Conservation (phyloP, 2,797 vertebrate species). For the Peromyscus eremicus region DNA sequence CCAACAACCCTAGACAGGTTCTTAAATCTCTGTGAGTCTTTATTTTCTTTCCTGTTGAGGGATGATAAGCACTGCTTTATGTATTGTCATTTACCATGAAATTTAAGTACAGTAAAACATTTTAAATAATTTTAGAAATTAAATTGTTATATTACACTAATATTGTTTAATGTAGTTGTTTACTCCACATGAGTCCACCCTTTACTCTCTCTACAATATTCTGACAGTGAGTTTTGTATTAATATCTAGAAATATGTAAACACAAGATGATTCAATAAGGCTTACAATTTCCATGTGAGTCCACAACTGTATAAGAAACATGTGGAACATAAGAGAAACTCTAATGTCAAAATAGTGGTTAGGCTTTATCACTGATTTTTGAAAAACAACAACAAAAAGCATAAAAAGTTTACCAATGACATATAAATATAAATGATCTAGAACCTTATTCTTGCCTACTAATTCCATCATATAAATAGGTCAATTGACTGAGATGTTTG, state of each 20-base stretch:
- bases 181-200: background rate
- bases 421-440: background rate
- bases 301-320: background rate
- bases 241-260: background rate
- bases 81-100: background rate
- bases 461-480: background rate
- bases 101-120: background rate
- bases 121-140: background rate
- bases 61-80: background rate
- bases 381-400: background rate
- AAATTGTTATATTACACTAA: background rate
- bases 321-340: background rate
- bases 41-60: background rate
- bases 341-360: background rate
- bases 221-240: background rate
- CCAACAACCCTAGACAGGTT: background rate
- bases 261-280: background rate
- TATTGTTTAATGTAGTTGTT: background rate
- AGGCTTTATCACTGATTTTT: background rate
- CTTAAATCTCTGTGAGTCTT: background rate
- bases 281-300: background rate
- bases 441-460: background rate
- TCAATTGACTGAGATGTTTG: background rate
- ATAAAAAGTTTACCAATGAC: background rate
- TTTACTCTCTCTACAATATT: background rate